phyloP scores from a whole-genome alignment of 1,140 invertebrate genomes.

The Tetramorium alpestre region DNA sequence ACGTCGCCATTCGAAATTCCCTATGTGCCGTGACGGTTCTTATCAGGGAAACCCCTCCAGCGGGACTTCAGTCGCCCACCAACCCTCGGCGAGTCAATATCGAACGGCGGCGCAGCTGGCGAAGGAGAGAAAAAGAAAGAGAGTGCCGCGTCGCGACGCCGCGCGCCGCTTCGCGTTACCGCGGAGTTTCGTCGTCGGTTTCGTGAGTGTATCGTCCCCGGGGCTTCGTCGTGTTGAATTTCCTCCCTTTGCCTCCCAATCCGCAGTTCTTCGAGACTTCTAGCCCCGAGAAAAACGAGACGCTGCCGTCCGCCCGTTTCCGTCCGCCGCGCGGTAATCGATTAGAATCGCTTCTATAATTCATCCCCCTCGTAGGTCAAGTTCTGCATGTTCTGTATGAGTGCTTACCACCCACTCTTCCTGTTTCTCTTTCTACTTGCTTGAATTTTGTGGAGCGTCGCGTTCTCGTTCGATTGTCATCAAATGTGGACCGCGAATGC shows the following conservation, averaged over 20 bases:
- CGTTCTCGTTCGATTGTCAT: neutral
- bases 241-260: neutral
- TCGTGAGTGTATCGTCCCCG: neutral
- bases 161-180: neutral
- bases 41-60: constrained; percentile 67
- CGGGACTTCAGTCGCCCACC: constrained; percentile 67
- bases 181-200: neutral
- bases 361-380: constrained; percentile 68
- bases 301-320: constrained; percentile 18
- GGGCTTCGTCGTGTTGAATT: neutral
- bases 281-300: neutral
- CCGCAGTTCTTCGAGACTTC: neutral
- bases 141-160: neutral
- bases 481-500: neutral
- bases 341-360: constrained; percentile 70
- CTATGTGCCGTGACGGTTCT: constrained; percentile 51
- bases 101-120: constrained; percentile 65
- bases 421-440: neutral
- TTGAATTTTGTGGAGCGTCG: neutral
- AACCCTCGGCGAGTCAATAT: constrained; percentile 82
- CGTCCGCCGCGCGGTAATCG: constrained; percentile 67
- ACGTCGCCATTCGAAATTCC: constrained; percentile 61
- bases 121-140: neutral
- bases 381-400: constrained; percentile 52
- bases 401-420: neutral